Percentiles rank a stretch among this genome's conserved stretches.
These are phyloP conservation scores for Mus spretus DNA, from an alignment of 2,797 vertebrate genomes.

Conservation along the genomic window DNA sequence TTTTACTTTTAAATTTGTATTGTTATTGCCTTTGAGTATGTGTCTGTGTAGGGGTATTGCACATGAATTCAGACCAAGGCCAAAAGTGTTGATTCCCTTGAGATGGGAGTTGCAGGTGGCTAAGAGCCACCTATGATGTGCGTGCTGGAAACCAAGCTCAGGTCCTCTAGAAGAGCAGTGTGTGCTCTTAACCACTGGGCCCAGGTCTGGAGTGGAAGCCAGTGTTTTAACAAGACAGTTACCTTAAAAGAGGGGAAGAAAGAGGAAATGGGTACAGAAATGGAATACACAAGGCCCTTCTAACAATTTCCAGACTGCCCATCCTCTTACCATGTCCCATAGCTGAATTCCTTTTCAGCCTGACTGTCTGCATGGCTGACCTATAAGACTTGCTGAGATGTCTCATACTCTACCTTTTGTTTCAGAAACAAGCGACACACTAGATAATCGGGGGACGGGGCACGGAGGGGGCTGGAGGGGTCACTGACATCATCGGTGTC, in stretches of 20 bases:
- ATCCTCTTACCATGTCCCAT: background rate
- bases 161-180: background rate
- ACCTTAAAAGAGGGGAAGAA: background rate
- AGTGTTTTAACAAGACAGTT: background rate
- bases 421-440: background rate
- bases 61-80: background rate
- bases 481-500: background rate
- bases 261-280: background rate
- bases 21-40: background rate
- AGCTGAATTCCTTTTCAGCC: conserved; percentile 27
- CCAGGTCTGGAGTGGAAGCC: background rate
- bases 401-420: background rate
- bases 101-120: background rate
- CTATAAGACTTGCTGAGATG: background rate
- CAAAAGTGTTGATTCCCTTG: background rate
- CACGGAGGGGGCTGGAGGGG: background rate
- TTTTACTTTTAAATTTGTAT: background rate
- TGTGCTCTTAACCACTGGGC: background rate
- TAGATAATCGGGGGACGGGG: background rate
- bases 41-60: background rate
- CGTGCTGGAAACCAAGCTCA: background rate
- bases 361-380: background rate
- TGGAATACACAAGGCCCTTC: background rate
- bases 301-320: background rate
- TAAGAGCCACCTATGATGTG: background rate